Evolutionary conservation across 92 coral and sea anemone species (phyloP), one percentile per base, ranked within the genome.

Genomic region (Umimayanthus kanabou): DNA sequence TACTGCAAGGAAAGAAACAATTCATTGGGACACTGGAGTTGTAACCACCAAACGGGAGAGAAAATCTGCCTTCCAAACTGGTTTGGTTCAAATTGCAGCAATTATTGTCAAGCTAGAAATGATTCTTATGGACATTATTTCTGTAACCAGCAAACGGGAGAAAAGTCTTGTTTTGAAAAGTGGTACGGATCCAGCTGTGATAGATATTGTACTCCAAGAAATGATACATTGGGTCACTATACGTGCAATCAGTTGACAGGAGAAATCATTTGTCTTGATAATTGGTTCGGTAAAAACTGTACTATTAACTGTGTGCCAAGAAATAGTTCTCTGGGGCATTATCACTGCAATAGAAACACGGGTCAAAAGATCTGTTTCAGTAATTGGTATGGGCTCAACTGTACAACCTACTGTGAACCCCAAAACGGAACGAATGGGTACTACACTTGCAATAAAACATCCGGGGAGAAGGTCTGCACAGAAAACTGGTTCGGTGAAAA

Each of bases 271-370:
- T 91, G 93, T 76, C 55, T 76, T 2, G 76, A 45, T 11, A 79
- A 89, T 53, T 91, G 94, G 94, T 89, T 58, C 73, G 92, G 94
- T 9, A 30, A 23, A 43, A 76, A 81, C 84, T 92, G 94, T 55
- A 64, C 82, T 20, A 87, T 65, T 11, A 86, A 85, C 58, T 91
- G 93, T 33, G 28, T 80, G 58, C 78, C 66, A 64, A 53, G 80
- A 8, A 81, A 91, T 85, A 81, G 74, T 18, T 69, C 86, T 22
- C 39, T 25, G 11, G 91, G 89, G 10, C 90, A 82, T 77, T 91
- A 76, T 69, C 26, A 69, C 64, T 92, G 94, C 64, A 73, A 79
- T n/a, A 50, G 39, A 10, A 69, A 28, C 37, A 74, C 82, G 25
- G 90, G 90, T 73, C 77, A 45, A 29, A 81, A 25, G 49, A 55